A percentile compares a stretch with the other conserved stretches of the same genome.
Evolutionary conservation across 2,797 vertebrate species (phyloP).

Genomic region (Paguma larvata): DNA sequence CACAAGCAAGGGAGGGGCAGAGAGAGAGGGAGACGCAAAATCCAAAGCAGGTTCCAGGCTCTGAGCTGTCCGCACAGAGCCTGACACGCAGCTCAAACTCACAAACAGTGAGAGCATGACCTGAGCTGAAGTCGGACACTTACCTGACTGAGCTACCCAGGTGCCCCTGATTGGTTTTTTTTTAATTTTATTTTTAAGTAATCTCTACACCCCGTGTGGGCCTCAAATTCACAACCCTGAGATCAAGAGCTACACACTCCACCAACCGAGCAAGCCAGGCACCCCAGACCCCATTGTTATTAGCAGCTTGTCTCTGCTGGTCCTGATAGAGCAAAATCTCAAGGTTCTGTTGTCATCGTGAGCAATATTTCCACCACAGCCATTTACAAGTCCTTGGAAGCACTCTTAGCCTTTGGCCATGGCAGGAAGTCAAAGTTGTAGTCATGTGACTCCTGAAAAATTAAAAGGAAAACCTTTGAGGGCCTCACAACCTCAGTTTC

Average conservation of each 20-base stretch:
- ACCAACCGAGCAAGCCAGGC: neutral
- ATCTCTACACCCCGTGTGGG: neutral
- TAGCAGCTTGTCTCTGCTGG: neutral
- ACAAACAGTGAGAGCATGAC: too few species aligned
- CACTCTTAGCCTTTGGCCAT: neutral
- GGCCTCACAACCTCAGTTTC: neutral
- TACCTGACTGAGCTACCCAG: too few species aligned
- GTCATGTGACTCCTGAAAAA: neutral
- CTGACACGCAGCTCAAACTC: too few species aligned
- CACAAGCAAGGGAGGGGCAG: too few species aligned
- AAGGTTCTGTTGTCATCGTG: neutral
- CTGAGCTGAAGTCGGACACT: too few species aligned
- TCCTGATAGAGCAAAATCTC: neutral
- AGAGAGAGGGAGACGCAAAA: too few species aligned
- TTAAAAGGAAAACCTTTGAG: neutral
- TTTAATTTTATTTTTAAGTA: neutral
- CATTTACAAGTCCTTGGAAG: neutral
- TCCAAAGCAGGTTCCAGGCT: too few species aligned
- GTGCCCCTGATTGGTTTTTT: neutral
- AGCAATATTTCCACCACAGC: neutral
- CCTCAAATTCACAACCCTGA: neutral
- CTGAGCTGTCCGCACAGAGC: too few species aligned
- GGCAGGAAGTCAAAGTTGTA: neutral
- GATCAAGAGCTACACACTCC: neutral
- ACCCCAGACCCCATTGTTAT: neutral